A percentile compares a stretch with the other conserved stretches of the same genome.
phyloP scores from a whole-genome alignment of 2,888 invertebrate genomes.

The Caenorhabditis afra region DNA sequence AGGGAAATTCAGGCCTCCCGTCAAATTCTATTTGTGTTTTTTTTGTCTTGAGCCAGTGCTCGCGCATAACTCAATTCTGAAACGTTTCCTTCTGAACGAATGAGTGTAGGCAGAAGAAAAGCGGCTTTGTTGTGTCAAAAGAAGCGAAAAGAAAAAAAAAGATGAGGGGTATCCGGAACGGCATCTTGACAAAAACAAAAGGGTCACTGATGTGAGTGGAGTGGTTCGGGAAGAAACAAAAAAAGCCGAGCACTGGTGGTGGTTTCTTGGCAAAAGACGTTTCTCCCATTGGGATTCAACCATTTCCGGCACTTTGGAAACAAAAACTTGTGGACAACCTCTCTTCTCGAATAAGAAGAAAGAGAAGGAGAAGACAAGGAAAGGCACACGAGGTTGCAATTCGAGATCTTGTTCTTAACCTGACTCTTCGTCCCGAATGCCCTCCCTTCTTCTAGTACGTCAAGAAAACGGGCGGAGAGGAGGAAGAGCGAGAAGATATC shows the following conservation, averaged over 20 bases:
- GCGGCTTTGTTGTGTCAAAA: conserved; percentile 2
- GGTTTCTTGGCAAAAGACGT: conserved; percentile 1
- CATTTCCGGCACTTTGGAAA: conserved; percentile 1
- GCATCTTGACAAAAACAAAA: conserved; percentile 40
- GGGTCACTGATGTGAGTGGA: conserved; percentile 31
- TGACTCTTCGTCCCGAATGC: conserved; percentile 7
- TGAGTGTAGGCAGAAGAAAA: not conserved
- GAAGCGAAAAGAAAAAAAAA: conserved; percentile 27
- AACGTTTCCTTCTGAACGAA: conserved; percentile 36
- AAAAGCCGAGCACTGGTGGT: not conserved
- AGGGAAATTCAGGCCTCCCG: conserved; percentile 12
- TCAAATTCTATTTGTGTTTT: conserved; percentile 35
- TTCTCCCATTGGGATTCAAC: conserved; percentile 41
- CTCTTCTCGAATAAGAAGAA: not conserved
- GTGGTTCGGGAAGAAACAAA: conserved; percentile 10
- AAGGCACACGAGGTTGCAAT: conserved; percentile 16
- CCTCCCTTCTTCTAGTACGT: conserved; percentile 1
- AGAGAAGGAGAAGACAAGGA: too few species aligned
- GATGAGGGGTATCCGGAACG: conserved; percentile 57
- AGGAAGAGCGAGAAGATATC: conserved; percentile 10
- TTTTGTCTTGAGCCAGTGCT: conserved; percentile 40
- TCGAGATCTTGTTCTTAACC: conserved; percentile 23
- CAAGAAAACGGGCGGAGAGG: conserved; percentile 8
- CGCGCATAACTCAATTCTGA: conserved; percentile 36
- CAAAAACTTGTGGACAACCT: conserved; percentile 18